These are phyloP conservation scores for Mycteria americana DNA, from an alignment of 2,797 vertebrate genomes.

Conservation along the genomic window DNA sequence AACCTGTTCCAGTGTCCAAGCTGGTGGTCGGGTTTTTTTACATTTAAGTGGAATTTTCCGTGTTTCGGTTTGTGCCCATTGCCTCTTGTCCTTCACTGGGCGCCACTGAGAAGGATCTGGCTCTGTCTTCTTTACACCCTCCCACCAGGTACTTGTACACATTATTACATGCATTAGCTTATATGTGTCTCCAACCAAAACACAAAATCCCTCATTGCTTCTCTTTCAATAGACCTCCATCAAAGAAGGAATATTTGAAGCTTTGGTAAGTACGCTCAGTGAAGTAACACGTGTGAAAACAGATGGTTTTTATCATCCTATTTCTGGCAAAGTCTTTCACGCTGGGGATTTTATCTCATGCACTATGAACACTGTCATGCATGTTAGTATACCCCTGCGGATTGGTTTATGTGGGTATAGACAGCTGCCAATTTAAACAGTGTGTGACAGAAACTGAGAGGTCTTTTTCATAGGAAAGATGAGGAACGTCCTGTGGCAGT, in stretches of 20 bases:
- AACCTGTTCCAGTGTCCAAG: fast-evolving
- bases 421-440: conserved; percentile 44
- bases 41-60: neutral
- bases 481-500: neutral
- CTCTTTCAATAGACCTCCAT: neutral
- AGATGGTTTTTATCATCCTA: conserved; percentile 51
- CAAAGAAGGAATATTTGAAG: neutral
- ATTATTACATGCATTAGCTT: neutral
- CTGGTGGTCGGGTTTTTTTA: fast-evolving
- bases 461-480: neutral
- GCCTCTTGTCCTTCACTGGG: neutral
- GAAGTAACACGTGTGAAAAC: neutral
- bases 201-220: neutral
- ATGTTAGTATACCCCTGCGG: conserved; percentile 26
- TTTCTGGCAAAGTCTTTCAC: conserved; percentile 19
- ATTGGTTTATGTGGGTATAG: conserved; percentile 44
- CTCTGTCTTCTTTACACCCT: neutral
- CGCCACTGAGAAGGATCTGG: neutral
- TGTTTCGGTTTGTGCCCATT: neutral
- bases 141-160: neutral
- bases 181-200: neutral
- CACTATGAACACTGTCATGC: neutral
- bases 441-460: neutral
- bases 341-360: conserved; percentile 13
- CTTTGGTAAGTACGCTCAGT: neutral